phyloP scores from a whole-genome alignment of 2,113 vertebrate genomes.

The Columbina picui region DNA sequence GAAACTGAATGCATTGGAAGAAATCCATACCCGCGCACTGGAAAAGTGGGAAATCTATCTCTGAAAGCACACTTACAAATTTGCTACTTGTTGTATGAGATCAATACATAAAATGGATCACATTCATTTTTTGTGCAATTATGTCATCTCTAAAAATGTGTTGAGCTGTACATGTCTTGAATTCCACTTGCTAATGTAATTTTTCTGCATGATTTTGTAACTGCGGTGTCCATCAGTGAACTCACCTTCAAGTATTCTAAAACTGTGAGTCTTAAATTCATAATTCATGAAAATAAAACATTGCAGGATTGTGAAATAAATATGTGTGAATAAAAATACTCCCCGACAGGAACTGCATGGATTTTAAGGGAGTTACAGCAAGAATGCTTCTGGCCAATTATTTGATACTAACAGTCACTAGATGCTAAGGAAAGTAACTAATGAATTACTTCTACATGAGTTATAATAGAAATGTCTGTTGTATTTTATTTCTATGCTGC shows the following conservation, averaged over 20 bases:
- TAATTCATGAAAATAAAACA: constrained; percentile 4
- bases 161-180: constrained; percentile 15
- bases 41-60: constrained; percentile 41
- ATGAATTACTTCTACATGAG: background rate
- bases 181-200: background rate
- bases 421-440: background rate
- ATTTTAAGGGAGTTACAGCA: background rate
- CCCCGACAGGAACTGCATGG: background rate
- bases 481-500: background rate
- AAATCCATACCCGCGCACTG: background rate
- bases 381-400: background rate
- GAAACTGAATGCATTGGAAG: constrained; percentile 12
- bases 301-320: background rate
- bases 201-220: background rate
- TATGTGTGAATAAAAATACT: background rate
- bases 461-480: constrained; percentile 15
- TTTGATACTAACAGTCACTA: background rate
- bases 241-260: background rate
- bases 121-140: background rate
- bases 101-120: background rate
- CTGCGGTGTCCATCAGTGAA: background rate
- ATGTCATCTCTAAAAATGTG: background rate
- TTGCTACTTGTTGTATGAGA: constrained; percentile 32
- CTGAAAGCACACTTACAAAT: constrained; percentile 22
- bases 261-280: background rate